A percentile compares a stretch with the other conserved stretches of the same genome.
Conservation (phyloP, 64 coral and sea anemone species). For the Pachyseris speciosa region DNA sequence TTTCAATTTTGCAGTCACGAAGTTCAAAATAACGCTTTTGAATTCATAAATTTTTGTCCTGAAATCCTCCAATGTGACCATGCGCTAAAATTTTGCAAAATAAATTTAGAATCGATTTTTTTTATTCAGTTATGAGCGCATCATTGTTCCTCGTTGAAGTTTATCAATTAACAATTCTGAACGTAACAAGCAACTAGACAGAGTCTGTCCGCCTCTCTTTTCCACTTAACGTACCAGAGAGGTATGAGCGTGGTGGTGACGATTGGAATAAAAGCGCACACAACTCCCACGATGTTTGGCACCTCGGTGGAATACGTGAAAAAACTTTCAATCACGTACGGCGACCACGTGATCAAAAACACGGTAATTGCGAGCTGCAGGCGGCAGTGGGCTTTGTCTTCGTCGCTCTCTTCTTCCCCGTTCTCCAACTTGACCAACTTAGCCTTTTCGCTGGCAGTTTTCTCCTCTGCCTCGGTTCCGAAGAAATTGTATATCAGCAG, state of each 20-base stretch:
- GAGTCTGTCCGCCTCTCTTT: conserved; percentile 35
- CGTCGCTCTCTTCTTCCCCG: conserved; percentile 30
- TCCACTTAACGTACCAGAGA: conserved; percentile 84
- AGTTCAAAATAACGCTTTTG: no score
- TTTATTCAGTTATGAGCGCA: no score
- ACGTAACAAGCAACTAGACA: neutral
- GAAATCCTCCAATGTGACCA: no score
- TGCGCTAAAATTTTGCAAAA: no score
- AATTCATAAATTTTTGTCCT: no score
- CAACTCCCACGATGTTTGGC: conserved; percentile 85
- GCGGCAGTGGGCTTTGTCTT: conserved; percentile 50
- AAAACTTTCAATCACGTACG: conserved; percentile 97
- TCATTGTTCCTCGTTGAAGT: no score
- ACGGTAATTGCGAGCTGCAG: conserved; percentile 78
- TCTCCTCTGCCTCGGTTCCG: conserved; percentile 20
- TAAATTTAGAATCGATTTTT: no score
- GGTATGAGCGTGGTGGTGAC: conserved; percentile 93
- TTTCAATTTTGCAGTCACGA: no score
- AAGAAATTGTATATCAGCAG: conserved; percentile 88
- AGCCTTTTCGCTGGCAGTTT: conserved; percentile 39
- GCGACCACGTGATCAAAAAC: conserved; percentile 89
- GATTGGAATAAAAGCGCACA: conserved; percentile 93
- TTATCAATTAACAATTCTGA: neutral
- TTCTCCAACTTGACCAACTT: conserved; percentile 46
- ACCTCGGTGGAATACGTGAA: conserved; percentile 63